phyloP scores from a whole-genome alignment of 2,113 vertebrate genomes.

The Uropsilus gracilis region DNA sequence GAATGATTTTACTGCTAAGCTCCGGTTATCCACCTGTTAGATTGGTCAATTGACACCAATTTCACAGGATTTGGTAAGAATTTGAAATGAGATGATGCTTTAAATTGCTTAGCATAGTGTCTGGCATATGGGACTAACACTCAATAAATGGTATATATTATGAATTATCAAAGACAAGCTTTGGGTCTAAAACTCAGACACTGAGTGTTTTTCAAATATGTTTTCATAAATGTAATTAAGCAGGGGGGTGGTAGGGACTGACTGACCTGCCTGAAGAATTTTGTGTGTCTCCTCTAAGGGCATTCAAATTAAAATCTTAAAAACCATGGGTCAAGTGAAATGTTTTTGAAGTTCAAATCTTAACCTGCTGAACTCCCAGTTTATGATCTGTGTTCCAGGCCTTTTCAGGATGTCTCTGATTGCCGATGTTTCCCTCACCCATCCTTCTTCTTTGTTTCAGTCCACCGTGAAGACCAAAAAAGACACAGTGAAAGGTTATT shows the following conservation, averaged over 20 bases:
- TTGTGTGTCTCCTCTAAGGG: not conserved
- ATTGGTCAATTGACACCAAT: not conserved
- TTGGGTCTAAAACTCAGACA: not conserved
- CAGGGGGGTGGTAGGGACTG: not conserved
- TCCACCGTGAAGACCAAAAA: slow-evolving; percentile 96
- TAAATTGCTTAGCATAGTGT: not conserved
- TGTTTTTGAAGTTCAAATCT: not conserved
- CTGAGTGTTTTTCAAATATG: not conserved
- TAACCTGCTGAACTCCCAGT: too few species aligned
- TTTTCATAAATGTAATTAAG: not conserved
- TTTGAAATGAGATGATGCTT: not conserved
- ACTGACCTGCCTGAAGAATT: not conserved
- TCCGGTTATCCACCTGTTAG: not conserved
- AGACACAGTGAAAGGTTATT: slow-evolving; percentile 96
- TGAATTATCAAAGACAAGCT: not conserved
- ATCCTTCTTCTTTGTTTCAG: slow-evolving; percentile 82
- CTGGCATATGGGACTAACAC: not conserved
- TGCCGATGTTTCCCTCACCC: not conserved
- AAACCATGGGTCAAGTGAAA: not conserved
- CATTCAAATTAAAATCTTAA: not conserved
- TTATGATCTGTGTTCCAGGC: too few species aligned
- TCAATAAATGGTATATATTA: not conserved
- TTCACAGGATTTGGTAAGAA: not conserved
- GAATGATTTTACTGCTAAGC: not conserved
- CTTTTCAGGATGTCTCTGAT: not conserved